These are phyloP conservation scores for Salvelinus sp. DNA, from an alignment of 2,113 vertebrate genomes.

Conservation along the genomic window DNA sequence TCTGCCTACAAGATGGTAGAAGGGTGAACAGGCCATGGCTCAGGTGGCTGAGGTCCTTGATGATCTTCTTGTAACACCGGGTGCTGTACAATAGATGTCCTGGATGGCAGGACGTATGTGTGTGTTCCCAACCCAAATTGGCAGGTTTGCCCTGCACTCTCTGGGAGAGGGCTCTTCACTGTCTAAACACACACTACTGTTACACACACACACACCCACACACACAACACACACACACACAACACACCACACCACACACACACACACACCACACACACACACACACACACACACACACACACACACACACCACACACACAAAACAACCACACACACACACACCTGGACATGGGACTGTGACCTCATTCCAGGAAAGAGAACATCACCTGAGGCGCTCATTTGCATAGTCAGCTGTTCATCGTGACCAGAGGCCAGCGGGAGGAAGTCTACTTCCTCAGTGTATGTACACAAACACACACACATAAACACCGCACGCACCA, in stretches of 20 bases:
- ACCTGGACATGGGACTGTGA: constrained; percentile 59
- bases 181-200: too few relatives aligned
- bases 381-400: constrained; percentile 62
- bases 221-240: constrained; percentile 2
- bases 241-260: background rate
- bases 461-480: constrained; percentile 1
- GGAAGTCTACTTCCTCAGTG: constrained; percentile 39
- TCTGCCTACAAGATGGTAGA: too few relatives aligned
- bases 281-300: background rate
- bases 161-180: too few relatives aligned
- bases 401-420: constrained; percentile 70
- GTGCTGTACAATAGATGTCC: too few relatives aligned
- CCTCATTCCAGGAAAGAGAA: constrained; percentile 66
- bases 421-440: constrained; percentile 50
- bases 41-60: too few relatives aligned
- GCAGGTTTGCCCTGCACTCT: too few relatives aligned
- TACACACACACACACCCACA: background rate
- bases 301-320: constrained; percentile 1
- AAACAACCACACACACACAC: too few relatives aligned
- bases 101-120: too few relatives aligned
- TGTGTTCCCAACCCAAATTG: too few relatives aligned
- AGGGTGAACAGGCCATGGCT: too few relatives aligned
- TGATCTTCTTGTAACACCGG: too few relatives aligned
- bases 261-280: too few relatives aligned
- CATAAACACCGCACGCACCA: background rate